Evolutionary conservation across 2,888 invertebrate species (phyloP), one percentile per base, ranked within the genome.

Genomic region (Amblyjoppa fuscipennis): DNA sequence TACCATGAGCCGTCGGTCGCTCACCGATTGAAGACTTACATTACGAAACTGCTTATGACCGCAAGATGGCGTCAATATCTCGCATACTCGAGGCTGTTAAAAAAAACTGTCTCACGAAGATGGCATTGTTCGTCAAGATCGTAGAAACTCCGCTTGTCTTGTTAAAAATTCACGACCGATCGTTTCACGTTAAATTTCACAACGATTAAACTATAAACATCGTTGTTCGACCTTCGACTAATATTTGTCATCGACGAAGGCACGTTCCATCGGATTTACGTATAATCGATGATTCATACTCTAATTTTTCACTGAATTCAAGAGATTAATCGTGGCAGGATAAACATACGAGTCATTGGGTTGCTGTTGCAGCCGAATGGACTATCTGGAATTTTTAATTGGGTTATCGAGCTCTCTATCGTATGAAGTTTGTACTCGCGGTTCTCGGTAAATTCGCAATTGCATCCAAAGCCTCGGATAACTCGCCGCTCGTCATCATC

Each of bases 1-100:
- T 20, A 41, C 25, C 9, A 59, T 16, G 25, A 31, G 25, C 7
- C n/a, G 45, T 28, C n/a, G n/a, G 7, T 31, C 13, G 7, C 5
- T 64, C 6, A 31, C n/a, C 59, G 34, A 13, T n/a, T n/a, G 9
- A 56, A 7, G 53, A 20, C 20, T 0, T 28, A 59, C n/a, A 51
- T 76, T 13, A 38, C 66, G 34, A 20, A 49, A 38, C 20, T 2
- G 20, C 7, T 20, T 34, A 16, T 16, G 3, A 11, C 70, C 13
- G 20, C 56, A 4, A 66, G 77, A 77, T 56, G 77, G 64, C 71
- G 77, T 77, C 45, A 1, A 16, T 49, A 49, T 16, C 13, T 49
- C 45, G 45, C 4, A 16, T 49, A 49, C 45, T 16, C 16, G 45
- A 49, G 45, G 13, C 16, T 16, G 13, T 16, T 49, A 3, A 49